Conservation (phyloP, 2,113 vertebrate genomes). For the Ondatra zibethicus region DNA sequence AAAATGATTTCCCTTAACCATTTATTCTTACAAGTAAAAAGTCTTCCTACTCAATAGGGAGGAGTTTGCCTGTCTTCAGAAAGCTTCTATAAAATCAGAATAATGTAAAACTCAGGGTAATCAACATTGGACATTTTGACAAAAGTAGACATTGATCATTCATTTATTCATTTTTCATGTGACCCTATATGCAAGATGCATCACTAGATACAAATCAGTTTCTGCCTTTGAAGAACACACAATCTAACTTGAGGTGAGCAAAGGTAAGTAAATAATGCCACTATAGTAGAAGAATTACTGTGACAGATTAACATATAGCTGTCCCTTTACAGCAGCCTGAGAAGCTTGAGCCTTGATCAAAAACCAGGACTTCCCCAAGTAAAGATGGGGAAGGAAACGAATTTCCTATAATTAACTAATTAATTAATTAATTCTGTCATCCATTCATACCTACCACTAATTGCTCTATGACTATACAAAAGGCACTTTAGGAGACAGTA, state of each 20-base stretch:
- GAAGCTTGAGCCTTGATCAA: conserved; percentile 2
- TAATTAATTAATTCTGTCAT: not conserved
- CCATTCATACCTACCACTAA: not conserved
- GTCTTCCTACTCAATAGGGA: not conserved
- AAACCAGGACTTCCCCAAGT: not conserved
- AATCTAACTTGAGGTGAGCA: not conserved
- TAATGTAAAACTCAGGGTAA: not conserved
- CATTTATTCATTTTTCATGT: not conserved
- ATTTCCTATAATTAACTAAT: not conserved
- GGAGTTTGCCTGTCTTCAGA: not conserved
- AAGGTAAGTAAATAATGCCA: not conserved
- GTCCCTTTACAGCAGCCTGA: not conserved
- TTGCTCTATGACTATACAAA: not conserved
- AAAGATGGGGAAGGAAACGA: not conserved
- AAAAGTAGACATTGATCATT: not conserved
- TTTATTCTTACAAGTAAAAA: conserved; percentile 36
- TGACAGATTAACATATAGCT: not conserved
- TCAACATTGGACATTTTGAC: not conserved
- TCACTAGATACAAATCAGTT: conserved; percentile 35
- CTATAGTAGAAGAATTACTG: not conserved
- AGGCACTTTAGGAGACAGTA: not conserved
- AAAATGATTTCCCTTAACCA: conserved; percentile 6
- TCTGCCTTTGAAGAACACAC: not conserved
- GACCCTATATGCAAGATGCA: not conserved
- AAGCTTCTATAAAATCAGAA: conserved; percentile 17